These are phyloP conservation scores for Xiphydria camelus DNA, from an alignment of 2,888 invertebrate species.

Conservation along the genomic window DNA sequence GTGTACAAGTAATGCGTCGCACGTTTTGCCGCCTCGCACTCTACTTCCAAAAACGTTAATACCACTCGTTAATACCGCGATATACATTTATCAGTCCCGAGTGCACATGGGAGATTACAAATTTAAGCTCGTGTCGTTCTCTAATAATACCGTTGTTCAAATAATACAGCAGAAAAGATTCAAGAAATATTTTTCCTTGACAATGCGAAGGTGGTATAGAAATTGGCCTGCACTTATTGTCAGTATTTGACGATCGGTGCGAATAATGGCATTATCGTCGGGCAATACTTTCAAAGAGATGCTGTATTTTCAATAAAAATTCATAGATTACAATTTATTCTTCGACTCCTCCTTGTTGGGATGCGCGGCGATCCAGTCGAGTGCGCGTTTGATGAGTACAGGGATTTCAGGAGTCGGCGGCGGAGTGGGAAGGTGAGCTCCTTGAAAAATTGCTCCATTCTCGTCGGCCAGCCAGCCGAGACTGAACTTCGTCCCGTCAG, in stretches of 20 bases:
- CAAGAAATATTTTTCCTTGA: too few relatives aligned
- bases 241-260: neutral
- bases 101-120: too few relatives aligned
- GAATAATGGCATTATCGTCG: neutral
- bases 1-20: neutral
- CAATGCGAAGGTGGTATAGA: too few relatives aligned
- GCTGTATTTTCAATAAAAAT: neutral
- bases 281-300: neutral
- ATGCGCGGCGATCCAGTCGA: constrained; percentile 25
- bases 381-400: constrained; percentile 23
- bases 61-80: too few relatives aligned
- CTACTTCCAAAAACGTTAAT: too few relatives aligned
- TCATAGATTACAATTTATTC: too few relatives aligned
- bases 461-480: constrained; percentile 24
- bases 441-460: constrained; percentile 23
- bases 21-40: too few relatives aligned
- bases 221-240: too few relatives aligned
- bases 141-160: too few relatives aligned
- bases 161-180: too few relatives aligned
- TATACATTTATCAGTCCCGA: too few relatives aligned
- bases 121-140: too few relatives aligned
- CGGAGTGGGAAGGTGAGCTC: constrained; percentile 24
- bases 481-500: constrained; percentile 20
- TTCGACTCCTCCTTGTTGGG: constrained; percentile 12
- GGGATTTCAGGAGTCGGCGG: constrained; percentile 21